Evolutionary conservation across 2,797 vertebrate species (phyloP).

Genomic region (Paramormyrops hopkinsi): DNA sequence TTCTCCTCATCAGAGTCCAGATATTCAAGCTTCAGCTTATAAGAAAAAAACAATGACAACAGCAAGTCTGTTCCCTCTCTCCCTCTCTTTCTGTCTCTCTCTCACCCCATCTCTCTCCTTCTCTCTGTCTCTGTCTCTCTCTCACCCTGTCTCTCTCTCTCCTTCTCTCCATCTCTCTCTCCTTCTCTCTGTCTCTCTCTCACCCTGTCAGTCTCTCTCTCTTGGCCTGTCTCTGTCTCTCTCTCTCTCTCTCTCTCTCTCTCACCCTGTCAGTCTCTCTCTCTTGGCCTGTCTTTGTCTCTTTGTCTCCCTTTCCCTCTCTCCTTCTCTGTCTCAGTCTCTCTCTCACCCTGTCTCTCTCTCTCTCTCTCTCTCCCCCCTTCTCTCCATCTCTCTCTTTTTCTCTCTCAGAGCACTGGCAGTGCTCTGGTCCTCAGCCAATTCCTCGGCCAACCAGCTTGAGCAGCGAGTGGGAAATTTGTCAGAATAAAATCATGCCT

Average conservation of each 20-base stretch:
- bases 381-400: neutral
- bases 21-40: neutral
- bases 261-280: neutral
- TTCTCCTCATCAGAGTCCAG: neutral
- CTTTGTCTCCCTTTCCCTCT: neutral
- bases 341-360: too few relatives aligned
- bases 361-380: slow-evolving; percentile 12
- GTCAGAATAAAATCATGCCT: neutral
- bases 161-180: neutral
- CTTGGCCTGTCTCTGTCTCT: neutral
- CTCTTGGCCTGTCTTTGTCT: neutral
- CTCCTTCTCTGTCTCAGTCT: neutral
- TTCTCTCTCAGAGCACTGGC: slow-evolving; percentile 23
- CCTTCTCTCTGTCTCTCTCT: neutral
- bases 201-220: neutral
- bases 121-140: neutral
- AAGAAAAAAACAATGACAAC: slow-evolving; percentile 22
- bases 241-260: too few relatives aligned
- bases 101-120: neutral
- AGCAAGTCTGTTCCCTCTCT: slow-evolving; percentile 7
- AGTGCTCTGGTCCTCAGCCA: slow-evolving; percentile 16
- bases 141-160: too few relatives aligned
- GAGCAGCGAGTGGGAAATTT: neutral
- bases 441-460: neutral
- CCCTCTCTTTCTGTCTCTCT: neutral